These are phyloP conservation scores for Drosophila setifemur DNA, from an alignment of 1,140 invertebrate genomes.

Conservation along the genomic window DNA sequence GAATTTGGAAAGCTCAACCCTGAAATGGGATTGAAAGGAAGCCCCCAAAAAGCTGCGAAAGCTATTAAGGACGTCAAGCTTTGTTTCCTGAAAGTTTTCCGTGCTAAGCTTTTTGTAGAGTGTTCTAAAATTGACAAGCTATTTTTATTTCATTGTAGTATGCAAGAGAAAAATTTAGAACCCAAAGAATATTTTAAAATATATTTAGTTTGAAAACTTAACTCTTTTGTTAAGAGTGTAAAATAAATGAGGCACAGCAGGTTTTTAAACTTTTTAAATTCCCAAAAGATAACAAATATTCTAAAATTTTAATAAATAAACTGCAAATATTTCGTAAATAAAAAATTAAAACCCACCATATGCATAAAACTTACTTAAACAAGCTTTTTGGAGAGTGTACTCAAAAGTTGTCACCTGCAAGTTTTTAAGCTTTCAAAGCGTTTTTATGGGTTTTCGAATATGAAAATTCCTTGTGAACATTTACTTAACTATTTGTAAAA, in stretches of 20 bases:
- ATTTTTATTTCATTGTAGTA: too few relatives aligned
- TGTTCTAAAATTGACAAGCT: too few relatives aligned
- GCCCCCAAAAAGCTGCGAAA: not conserved
- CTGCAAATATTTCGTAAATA: too few relatives aligned
- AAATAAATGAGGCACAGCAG: too few relatives aligned
- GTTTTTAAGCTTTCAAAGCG: not conserved
- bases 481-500: not conserved
- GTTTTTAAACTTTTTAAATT: too few relatives aligned
- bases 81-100: not conserved
- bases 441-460: not conserved
- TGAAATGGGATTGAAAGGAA: not conserved
- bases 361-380: not conserved
- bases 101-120: not conserved
- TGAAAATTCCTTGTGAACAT: too few relatives aligned
- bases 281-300: too few relatives aligned
- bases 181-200: too few relatives aligned
- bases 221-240: too few relatives aligned
- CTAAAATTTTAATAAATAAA: too few relatives aligned
- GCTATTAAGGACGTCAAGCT: conserved; percentile 2
- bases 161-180: too few relatives aligned
- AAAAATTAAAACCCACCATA: not conserved
- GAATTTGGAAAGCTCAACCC: conserved; percentile 19
- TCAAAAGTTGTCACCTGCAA: not conserved
- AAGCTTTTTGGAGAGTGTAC: not conserved
- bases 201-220: too few relatives aligned